Base-by-base conservation (phyloP, 2,797 vertebrate genomes). In the Myiotriccus ornatus region DNA sequence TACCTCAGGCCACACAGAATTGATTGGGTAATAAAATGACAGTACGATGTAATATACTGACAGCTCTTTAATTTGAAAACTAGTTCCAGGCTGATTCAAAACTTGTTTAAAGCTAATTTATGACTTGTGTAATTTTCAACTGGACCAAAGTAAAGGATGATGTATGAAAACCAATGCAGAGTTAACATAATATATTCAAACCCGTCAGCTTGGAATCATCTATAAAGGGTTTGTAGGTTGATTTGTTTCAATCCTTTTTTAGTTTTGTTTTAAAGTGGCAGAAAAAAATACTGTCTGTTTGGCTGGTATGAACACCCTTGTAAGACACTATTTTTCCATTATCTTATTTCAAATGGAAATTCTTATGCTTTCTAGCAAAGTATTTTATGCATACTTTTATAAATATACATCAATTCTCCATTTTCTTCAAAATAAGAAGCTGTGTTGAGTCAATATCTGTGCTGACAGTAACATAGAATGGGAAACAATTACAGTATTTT, bases 21-120 rank as follows among this genome's bases (percentile, higher is more conserved):
- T 99, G 98, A 99, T 99, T 98, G 97, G 97, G 98, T 98, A 98
- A 98, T 99, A 99, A 99, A 99, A 98, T 98, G 98, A 98, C 98
- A 98, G 98, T 97, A 97, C 96, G 96, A 83, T 97, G 94, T 98
- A 98, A 98, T 98, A 98, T 98, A 98, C 92, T 97, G 98, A 98
- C 96, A 87, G 97, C 96, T 98, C 98, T 98, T 99, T 98, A 98
- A 98, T 99, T 98, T 90, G 94, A 98, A 98, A 98, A 97, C 97
- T 97, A 95, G 98, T 98, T 98, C 96, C 96, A 89, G 90, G 97
- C 97, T 98, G 97, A 98, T 97, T 98, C 97, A 98, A 94, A 92
- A 97, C 98, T 98, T 98, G 98, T 99, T 99, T 97, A 98, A 98
- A 98, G 97, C 97, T 98, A 98, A 98, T 99, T 98, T 99, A 98